These are phyloP conservation scores for Alsophila aescularia DNA, from an alignment of 2,888 invertebrate species.

Conservation along the genomic window DNA sequence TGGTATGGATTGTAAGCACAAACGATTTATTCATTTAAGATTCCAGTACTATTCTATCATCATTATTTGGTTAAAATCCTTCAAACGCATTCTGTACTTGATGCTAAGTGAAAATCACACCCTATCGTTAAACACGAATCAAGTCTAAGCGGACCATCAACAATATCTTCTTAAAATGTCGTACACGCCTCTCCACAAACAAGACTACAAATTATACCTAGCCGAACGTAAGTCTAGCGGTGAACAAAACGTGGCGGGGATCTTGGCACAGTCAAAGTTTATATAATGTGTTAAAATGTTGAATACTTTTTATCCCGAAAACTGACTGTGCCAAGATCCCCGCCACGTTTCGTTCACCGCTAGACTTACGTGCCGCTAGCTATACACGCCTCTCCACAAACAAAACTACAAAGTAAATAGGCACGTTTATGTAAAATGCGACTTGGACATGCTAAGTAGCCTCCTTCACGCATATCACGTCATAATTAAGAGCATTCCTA, in stretches of 20 bases:
- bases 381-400: constrained; percentile 11
- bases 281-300: too few relatives aligned
- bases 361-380: too few relatives aligned
- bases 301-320: too few relatives aligned
- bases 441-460: constrained; percentile 43
- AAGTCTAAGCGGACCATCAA: neutral
- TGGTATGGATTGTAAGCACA: too few relatives aligned
- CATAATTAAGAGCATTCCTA: constrained; percentile 14
- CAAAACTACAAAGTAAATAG: neutral
- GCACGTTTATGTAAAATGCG: constrained; percentile 33
- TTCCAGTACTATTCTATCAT: too few relatives aligned
- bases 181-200: constrained; percentile 9
- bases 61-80: too few relatives aligned
- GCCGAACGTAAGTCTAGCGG: too few relatives aligned
- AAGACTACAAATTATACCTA: neutral
- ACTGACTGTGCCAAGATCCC: too few relatives aligned
- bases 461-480: constrained; percentile 38
- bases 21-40: too few relatives aligned
- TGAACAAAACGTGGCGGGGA: too few relatives aligned
- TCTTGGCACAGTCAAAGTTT: too few relatives aligned
- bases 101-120: neutral
- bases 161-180: constrained; percentile 12
- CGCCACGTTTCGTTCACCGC: too few relatives aligned
- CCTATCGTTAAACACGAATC: neutral
- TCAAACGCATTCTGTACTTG: neutral